Evolutionary conservation across 2,888 invertebrate genomes (phyloP).

Genomic region (Tipula helvola): DNA sequence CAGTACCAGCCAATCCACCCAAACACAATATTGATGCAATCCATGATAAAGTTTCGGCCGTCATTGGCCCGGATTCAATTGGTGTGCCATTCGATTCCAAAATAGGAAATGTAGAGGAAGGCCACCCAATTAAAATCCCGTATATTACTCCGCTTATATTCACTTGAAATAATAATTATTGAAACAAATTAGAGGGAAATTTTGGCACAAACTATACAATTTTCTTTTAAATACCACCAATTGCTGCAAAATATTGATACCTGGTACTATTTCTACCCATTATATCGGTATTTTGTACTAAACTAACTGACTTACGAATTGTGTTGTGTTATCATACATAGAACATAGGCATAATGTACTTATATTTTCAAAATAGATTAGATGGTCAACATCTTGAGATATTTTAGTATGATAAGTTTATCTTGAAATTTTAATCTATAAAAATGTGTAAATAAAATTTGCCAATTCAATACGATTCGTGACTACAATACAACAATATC

Average conservation of each 20-base stretch:
- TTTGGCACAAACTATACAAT: background rate
- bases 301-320: background rate
- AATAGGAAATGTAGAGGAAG: constrained; percentile 11
- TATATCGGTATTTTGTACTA: background rate
- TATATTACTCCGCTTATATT: constrained; percentile 11
- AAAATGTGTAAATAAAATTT: background rate
- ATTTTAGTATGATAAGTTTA: background rate
- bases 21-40: constrained; percentile 11
- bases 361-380: background rate
- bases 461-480: background rate
- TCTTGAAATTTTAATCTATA: background rate
- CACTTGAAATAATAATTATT: constrained; percentile 6
- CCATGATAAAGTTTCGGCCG: constrained; percentile 11
- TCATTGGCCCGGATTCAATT: constrained; percentile 10
- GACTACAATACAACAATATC: no score
- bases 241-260: constrained; percentile 8
- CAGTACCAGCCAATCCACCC: constrained; percentile 13
- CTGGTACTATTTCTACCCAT: background rate
- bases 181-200: no score
- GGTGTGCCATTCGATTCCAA: constrained; percentile 12
- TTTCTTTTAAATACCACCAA: constrained; percentile 6
- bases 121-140: constrained; percentile 14
- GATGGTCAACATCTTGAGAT: background rate
- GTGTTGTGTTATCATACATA: background rate
- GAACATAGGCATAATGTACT: background rate